A percentile compares a stretch with the other conserved stretches of the same genome.
Conservation (phyloP, 2,888 invertebrate genomes). For the Dione vanillae region DNA sequence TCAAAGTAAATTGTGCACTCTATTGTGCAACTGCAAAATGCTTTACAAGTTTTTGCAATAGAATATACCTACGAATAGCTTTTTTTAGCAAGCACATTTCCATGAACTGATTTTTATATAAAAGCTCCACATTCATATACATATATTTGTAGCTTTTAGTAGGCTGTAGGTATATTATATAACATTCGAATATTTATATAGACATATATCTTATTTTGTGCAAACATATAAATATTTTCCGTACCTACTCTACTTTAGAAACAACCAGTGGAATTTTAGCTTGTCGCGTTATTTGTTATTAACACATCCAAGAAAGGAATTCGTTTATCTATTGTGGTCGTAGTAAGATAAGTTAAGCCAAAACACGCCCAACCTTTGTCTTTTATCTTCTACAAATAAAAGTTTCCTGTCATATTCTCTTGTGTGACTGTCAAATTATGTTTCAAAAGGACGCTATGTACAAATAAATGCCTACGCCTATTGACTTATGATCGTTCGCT, state of each 20-base stretch:
- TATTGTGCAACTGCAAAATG: slow-evolving; percentile 30
- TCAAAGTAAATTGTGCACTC: slow-evolving; percentile 36
- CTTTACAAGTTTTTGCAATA: slow-evolving; percentile 2
- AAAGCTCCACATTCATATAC: not conserved
- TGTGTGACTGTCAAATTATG: slow-evolving; percentile 59
- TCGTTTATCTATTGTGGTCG: slow-evolving; percentile 72
- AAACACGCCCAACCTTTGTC: slow-evolving; percentile 75
- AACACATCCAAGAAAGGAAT: slow-evolving; percentile 76
- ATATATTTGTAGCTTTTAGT: not conserved
- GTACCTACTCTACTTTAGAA: not conserved
- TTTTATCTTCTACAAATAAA: slow-evolving; percentile 80
- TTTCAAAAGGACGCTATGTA: slow-evolving; percentile 60
- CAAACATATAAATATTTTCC: not conserved
- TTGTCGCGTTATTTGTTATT: slow-evolving; percentile 64
- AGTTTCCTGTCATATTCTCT: slow-evolving; percentile 71
- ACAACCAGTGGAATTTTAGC: slow-evolving; percentile 9
- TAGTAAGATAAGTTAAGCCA: slow-evolving; percentile 70
- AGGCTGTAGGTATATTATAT: not conserved
- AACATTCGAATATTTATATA: not conserved
- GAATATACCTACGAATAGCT: not conserved
- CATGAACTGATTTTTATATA: not conserved
- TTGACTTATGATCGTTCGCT: slow-evolving; percentile 52
- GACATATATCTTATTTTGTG: not conserved
- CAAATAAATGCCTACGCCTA: slow-evolving; percentile 48
- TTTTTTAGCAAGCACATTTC: not conserved